Evolutionary conservation across 2,113 vertebrate species (phyloP), one percentile per base, ranked within the genome.

Genomic region (Gnathochromis pfefferi): DNA sequence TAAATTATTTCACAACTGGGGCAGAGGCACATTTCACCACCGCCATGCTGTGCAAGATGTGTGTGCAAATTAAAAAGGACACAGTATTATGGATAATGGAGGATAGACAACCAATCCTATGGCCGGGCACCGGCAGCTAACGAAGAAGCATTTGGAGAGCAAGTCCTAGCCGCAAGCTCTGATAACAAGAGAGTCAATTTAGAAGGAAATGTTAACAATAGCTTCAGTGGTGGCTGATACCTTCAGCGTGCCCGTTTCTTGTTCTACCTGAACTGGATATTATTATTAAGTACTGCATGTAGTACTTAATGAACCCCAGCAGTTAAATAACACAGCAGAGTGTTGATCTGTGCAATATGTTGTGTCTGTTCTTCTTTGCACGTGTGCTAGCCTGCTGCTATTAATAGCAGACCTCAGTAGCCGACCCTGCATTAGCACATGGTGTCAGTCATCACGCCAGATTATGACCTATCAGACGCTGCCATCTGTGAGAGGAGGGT

Each of bases 381-480:
- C 3, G 53, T 81, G 87, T 55, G 45, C 26, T 82, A 38, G 65
- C 85, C 38, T 85, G 78, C 23, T 6, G 70, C 88, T 93, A 87
- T 89, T 87, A 92, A 92, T 94, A 95, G 91, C 83, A 88, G 85
- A 85, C 60, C 83, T 90, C 90, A 88, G 82, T 90, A 80, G 79
- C 73, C 51, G 21, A 83, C 80, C 60, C 81, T 87, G 65, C 82
- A 87, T 90, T 92, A 93, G 91, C 93, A 89, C 92, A 93, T 88
- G 88, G 88, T 88, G 91, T 92, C 95, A 94, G 88, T 94, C 93
- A 93, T 91, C 95, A 85, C 88, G 79, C 85, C 88, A 92, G 68
- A 92, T 90, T 89, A 91, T 87, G 85, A 91, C 82, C 93, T 85
- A 95, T 94, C 91, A 92, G 82, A 84, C 80, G 89, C 84, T 78